Percentiles rank a stretch among this genome's conserved stretches.
Evolutionary conservation across 1,140 invertebrate species (phyloP).

Genomic region (Diploscapter pachys): DNA sequence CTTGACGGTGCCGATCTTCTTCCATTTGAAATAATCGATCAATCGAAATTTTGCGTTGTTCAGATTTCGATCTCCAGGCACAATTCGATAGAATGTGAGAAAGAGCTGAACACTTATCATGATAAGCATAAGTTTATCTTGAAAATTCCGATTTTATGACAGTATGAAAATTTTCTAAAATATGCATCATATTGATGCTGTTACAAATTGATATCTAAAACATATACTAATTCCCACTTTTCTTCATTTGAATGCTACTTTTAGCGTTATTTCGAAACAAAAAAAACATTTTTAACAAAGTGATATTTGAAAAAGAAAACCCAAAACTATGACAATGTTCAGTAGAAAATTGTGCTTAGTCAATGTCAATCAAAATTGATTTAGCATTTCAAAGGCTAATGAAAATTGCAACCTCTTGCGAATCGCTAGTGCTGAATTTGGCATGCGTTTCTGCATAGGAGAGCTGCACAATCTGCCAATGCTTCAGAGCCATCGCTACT

Average conservation of each 20-base stretch:
- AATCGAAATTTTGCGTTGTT: slow-evolving; percentile 84
- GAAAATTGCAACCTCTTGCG: slow-evolving; percentile 67
- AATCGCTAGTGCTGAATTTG: slow-evolving; percentile 92
- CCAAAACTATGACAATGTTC: background rate
- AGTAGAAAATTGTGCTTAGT: background rate
- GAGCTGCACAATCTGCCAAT: slow-evolving; percentile 90
- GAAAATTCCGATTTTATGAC: too few species aligned
- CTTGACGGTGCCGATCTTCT: slow-evolving; percentile 89
- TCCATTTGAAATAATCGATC: slow-evolving; percentile 90
- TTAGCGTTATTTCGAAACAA: slow-evolving; percentile 13
- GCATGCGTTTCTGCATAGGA: slow-evolving; percentile 97
- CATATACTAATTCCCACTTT: background rate
- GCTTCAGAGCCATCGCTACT: slow-evolving; percentile 92
- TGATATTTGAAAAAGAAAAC: background rate
- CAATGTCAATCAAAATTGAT: slow-evolving; percentile 20
- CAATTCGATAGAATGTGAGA: slow-evolving; percentile 71
- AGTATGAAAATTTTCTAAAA: too few species aligned
- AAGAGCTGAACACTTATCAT: slow-evolving; percentile 44
- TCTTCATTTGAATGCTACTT: slow-evolving; percentile 1
- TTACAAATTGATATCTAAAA: background rate
- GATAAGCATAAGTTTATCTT: slow-evolving; percentile 1
- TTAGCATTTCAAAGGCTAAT: slow-evolving; percentile 6
- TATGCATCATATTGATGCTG: background rate
- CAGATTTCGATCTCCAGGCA: slow-evolving; percentile 90
- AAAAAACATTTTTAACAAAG: background rate